Base-by-base conservation (phyloP, 2,797 vertebrate genomes). In the Eulemur mongoz region DNA sequence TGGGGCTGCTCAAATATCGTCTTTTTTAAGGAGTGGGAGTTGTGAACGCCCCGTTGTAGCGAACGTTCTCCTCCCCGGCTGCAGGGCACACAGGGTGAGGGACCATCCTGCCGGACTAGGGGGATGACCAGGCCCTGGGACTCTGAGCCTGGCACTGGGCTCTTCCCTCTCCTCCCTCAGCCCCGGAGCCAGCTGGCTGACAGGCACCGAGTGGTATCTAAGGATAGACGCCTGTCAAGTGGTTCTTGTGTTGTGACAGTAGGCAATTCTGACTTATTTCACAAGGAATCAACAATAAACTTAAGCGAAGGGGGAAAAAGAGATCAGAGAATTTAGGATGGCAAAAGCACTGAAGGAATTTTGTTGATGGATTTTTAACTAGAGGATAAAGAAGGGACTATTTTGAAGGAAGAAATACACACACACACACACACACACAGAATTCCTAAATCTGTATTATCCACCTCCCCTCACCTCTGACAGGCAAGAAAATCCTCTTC, bases 1-100 rank as follows among this genome's bases (percentile, higher is more conserved):
- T 59, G 69, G 91, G 79, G 91, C 97, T 40, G 93, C 95, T 98
- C 94, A 48, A 92, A 98, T 97, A 97, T 96, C 86, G 87, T 96
- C 97, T 94, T 97, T 96, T 97, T 67, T 11, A 73, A 95, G 94
- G 93, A 97, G 94, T 35, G 76, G 93, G 95, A 83, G 98, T 96
- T 98, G 95, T 97, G 97, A 96, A 97, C 78, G 69, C 87, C 90
- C 83, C 81, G 25, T 94, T 84, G 96, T 10, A 43, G 45, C 30
- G 2, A 8, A 1, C 10, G 6, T 40, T 12, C 32, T 85, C 57
- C 88, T 52, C 12, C 76, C 76, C 78, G 91, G 92, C 96, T 96
- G 95, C 82, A 78, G 35, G 88, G 79, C 72, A 6, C 35, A n/a
- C 0, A 0, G 20, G 73, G 72, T 30, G 15, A 59, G 12, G 54